phyloP scores from a whole-genome alignment of 2,888 invertebrate genomes.

The Carcina quercana region DNA sequence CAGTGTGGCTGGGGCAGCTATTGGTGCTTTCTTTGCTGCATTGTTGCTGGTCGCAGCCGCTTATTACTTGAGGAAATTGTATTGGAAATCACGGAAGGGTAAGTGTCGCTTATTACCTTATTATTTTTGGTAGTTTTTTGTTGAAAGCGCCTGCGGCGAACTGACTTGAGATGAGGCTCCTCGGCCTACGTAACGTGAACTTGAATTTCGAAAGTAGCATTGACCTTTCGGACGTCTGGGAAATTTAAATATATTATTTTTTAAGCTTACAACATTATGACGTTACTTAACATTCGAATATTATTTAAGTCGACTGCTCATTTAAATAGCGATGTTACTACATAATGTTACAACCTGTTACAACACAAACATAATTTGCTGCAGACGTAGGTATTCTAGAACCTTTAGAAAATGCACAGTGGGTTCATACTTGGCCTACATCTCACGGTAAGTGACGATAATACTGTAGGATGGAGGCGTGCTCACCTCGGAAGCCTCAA shows the following conservation, averaged over 20 bases:
- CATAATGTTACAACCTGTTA: too few species aligned
- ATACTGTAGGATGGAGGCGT: too few species aligned
- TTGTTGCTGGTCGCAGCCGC: conserved; percentile 73
- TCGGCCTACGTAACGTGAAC: conserved; percentile 11
- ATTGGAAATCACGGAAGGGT: conserved; percentile 77
- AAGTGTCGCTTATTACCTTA: conserved; percentile 24
- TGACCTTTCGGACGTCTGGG: conserved; percentile 13
- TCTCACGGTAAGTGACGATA: too few species aligned
- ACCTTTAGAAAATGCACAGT: too few species aligned
- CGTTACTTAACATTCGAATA: too few species aligned
- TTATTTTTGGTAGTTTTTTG: conserved; percentile 8
- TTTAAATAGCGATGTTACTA: too few species aligned
- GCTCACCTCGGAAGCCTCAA: too few species aligned
- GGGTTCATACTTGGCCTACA: too few species aligned
- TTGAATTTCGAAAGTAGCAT: conserved; percentile 19
- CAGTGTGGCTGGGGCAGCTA: conserved; percentile 81
- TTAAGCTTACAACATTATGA: too few species aligned
- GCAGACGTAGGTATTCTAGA: too few species aligned
- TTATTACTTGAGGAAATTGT: conserved; percentile 75
- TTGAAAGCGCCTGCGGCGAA: conserved; percentile 7
- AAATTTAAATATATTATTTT: conserved; percentile 7
- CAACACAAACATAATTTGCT: too few species aligned
- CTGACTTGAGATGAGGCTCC: conserved; percentile 5
- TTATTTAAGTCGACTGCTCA: too few species aligned
- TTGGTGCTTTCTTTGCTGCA: conserved; percentile 81